These are phyloP conservation scores for Atrichornis clamosus DNA, from an alignment of 2,113 vertebrate species.

Conservation along the genomic window DNA sequence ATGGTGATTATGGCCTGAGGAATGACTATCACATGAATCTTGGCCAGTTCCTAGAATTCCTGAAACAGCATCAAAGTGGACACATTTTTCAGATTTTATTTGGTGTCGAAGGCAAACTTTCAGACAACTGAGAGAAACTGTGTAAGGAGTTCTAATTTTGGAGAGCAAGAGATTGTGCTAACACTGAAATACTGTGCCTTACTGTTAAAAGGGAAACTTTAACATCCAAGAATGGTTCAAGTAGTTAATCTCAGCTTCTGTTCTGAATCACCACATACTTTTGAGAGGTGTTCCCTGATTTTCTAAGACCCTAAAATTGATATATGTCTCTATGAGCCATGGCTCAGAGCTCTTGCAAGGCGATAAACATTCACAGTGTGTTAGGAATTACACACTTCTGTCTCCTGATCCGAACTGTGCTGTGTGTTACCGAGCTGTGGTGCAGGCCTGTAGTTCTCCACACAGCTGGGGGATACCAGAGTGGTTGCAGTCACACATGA, in stretches of 20 bases:
- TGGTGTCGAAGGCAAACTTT: conserved; percentile 73
- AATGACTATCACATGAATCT: conserved; percentile 82
- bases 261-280: not conserved
- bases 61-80: conserved; percentile 72
- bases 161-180: not conserved
- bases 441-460: not conserved
- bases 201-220: not conserved
- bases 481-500: not conserved
- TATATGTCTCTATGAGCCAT: not conserved
- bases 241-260: not conserved
- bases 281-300: not conserved
- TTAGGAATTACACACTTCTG: not conserved
- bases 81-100: conserved; percentile 79
- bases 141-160: not conserved
- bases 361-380: not conserved
- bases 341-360: not conserved
- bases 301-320: not conserved
- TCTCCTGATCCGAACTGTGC: not conserved
- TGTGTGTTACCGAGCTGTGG: not conserved
- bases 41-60: conserved; percentile 76
- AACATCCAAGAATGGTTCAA: not conserved
- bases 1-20: conserved; percentile 75
- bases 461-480: not conserved
- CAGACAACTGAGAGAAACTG: conserved; percentile 31
- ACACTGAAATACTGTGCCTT: not conserved